These are phyloP conservation scores for Cochlearius cochlearius DNA, from an alignment of 2,113 vertebrate genomes.

Conservation along the genomic window DNA sequence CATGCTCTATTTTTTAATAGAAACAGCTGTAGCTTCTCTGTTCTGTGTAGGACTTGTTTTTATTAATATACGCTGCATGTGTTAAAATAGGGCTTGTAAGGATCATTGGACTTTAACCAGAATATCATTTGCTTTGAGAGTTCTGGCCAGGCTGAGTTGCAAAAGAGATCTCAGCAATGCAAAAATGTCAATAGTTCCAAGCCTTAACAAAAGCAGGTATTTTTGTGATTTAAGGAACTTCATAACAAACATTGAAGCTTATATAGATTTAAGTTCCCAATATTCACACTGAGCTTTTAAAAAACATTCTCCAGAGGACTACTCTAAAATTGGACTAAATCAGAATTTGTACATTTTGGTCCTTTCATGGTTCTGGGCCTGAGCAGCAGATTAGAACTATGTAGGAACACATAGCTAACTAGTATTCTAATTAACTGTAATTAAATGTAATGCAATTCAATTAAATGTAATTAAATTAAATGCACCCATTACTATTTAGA, in stretches of 20 bases:
- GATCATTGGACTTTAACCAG: neutral
- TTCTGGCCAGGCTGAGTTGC: neutral
- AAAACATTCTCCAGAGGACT: neutral
- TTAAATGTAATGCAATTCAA: slow-evolving; percentile 61
- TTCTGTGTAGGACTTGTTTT: neutral
- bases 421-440: slow-evolving; percentile 54
- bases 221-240: neutral
- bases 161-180: neutral
- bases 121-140: neutral
- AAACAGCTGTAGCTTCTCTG: neutral
- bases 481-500: slow-evolving; percentile 35
- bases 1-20: neutral
- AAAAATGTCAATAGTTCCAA: neutral
- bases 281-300: neutral
- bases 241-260: neutral
- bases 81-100: neutral
- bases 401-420: neutral
- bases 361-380: neutral
- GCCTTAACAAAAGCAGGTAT: neutral
- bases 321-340: neutral
- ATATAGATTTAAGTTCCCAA: neutral
- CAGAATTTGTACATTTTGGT: neutral
- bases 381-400: neutral
- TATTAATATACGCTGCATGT: neutral
- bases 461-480: slow-evolving; percentile 61